phyloP scores from a whole-genome alignment of 2,888 invertebrate genomes.

The Micropterix aruncella region DNA sequence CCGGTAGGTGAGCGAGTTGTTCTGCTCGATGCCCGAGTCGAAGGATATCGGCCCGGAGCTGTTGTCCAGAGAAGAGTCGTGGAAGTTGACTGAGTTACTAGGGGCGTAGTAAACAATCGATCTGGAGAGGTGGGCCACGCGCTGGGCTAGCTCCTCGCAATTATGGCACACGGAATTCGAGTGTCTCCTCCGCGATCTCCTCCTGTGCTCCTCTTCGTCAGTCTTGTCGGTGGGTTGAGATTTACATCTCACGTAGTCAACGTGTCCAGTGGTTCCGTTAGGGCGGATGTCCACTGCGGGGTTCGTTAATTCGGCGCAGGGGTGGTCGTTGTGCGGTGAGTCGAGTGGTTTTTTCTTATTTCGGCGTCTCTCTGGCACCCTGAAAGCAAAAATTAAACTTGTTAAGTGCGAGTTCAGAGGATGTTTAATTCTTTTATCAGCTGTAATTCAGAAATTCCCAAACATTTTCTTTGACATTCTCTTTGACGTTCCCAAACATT shows the following conservation, averaged over 20 bases:
- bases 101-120: not conserved
- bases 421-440: too few relatives aligned
- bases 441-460: too few relatives aligned
- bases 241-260: not conserved
- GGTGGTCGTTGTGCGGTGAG: not conserved
- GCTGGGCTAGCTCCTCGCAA: not conserved
- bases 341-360: not conserved
- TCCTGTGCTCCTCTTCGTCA: not conserved
- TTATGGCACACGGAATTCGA: not conserved
- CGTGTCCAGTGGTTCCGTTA: not conserved
- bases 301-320: not conserved
- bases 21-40: slow-evolving; percentile 13
- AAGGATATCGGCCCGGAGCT: slow-evolving; percentile 13
- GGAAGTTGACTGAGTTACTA: not conserved
- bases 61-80: slow-evolving; percentile 1
- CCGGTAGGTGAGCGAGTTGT: slow-evolving; percentile 11
- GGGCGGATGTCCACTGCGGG: not conserved
- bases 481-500: too few relatives aligned
- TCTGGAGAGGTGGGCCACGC: not conserved
- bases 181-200: not conserved
- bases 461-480: too few relatives aligned
- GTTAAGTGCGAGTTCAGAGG: not conserved
- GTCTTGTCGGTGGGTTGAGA: not conserved
- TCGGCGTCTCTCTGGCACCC: not conserved
- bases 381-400: not conserved